These are phyloP conservation scores for Xiphorhynchus elegans DNA, from an alignment of 2,113 vertebrate species.

Conservation along the genomic window DNA sequence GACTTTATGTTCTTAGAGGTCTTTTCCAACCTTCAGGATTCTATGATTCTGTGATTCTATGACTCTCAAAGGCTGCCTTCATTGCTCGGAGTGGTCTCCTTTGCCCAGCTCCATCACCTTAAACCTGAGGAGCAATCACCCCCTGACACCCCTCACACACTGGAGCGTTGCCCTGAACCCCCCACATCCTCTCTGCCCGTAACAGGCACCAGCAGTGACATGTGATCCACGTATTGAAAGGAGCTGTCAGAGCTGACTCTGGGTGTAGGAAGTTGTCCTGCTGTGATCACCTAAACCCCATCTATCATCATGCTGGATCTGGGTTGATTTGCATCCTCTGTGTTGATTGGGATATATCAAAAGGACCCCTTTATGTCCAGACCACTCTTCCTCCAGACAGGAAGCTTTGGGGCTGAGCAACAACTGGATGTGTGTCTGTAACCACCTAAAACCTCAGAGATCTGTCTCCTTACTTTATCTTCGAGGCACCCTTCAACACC, in stretches of 20 bases:
- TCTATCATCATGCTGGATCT: neutral
- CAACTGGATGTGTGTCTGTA: neutral
- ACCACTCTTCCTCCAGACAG: neutral
- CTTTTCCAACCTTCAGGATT: neutral
- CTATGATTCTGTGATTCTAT: neutral
- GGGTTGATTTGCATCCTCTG: neutral
- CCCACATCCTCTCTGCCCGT: rapidly evolving
- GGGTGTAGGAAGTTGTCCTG: neutral
- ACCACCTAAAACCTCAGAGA: neutral
- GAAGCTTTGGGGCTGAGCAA: neutral
- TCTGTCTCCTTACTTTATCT: neutral
- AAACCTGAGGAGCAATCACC: neutral
- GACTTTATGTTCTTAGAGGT: neutral
- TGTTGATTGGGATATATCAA: neutral
- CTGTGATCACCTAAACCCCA: neutral
- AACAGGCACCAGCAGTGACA: neutral
- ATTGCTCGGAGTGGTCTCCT: neutral
- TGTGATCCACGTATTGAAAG: neutral
- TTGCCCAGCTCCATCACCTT: neutral
- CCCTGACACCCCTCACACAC: rapidly evolving
- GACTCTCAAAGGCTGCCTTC: neutral
- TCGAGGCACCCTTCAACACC: neutral
- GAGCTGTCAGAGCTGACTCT: slow-evolving; percentile 9
- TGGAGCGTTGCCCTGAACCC: neutral
- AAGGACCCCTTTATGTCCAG: neutral